phyloP scores from a whole-genome alignment of 2,113 vertebrate species.

The Odocoileus virginianus region DNA sequence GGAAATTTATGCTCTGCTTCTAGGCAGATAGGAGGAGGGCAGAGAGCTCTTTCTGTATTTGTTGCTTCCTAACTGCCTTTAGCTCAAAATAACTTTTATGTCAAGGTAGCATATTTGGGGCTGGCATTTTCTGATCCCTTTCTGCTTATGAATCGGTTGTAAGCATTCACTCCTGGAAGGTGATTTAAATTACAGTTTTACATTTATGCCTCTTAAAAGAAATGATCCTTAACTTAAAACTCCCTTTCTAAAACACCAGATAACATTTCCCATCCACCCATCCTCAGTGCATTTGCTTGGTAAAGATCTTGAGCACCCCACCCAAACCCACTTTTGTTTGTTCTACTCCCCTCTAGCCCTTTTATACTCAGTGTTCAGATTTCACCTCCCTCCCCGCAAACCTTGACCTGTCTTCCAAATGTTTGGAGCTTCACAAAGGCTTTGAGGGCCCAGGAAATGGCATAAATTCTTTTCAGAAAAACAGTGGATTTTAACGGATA shows the following conservation, averaged over 20 bases:
- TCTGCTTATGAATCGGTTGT: background rate
- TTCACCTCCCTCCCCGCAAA: background rate
- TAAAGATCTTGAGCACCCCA: background rate
- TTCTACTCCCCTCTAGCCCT: background rate
- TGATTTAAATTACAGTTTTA: constrained; percentile 15
- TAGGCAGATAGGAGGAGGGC: background rate
- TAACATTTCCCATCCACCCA: background rate
- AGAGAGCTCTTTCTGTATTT: background rate
- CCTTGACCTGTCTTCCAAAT: background rate
- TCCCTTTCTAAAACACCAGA: background rate
- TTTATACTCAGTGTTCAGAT: background rate
- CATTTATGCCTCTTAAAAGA: background rate
- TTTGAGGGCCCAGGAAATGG: background rate
- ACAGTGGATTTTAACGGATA: background rate
- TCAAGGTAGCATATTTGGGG: background rate
- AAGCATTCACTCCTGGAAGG: background rate
- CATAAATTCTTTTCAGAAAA: background rate
- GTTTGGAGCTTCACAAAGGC: background rate
- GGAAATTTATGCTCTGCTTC: background rate
- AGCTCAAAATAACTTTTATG: background rate
- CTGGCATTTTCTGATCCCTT: background rate
- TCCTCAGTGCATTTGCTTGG: background rate
- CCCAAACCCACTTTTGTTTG: background rate
- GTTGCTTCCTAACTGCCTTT: background rate
- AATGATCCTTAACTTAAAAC: constrained; percentile 7